Evolutionary conservation across 2,888 invertebrate genomes (phyloP), one percentile per base, ranked within the genome.

Genomic region (Drosophila trichaetosa): DNA sequence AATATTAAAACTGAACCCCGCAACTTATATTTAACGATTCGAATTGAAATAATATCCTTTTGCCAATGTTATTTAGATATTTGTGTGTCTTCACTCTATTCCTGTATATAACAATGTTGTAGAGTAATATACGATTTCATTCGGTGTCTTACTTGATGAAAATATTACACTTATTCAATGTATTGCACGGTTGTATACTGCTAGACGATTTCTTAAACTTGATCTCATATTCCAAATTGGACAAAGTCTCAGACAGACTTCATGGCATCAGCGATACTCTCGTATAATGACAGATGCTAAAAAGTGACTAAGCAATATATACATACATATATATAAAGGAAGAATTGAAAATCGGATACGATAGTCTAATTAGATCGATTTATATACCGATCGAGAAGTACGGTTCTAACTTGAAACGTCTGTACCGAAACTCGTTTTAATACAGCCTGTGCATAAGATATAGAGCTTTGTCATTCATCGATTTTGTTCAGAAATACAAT

Each of bases 401-500:
- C 0, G 6, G 16, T 2, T 18, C 36, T 36, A 36, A 10, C 8
- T n/a, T 10, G 40, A 40, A 40, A 40, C 1, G 21, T 11, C 11
- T 11, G 21, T 13, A 21, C 13, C 13, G 6, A 21, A 42, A 21
- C 40, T 42, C 0, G 21, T 21, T 21, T 42, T 21, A 21, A 21
- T 11, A 6, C 6, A n/a, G n/a, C n/a, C 11, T 42, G 13, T 42
- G 21, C 42, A 21, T 42, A 13, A 42, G 11, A 42, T 42, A 13
- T 21, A 61, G 34, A 58, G 38, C 51, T 68, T 33, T 67, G 34
- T 38, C 54, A 29, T 29, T 29, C 29, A 29, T 29, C 29, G 29
- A 29, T 29, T 29, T 29, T 29, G 29, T 29, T 29, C 29, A 29
- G 29, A 29, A 29, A 29, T 29, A 6, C 29, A 6, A 29, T 29